Conservation (phyloP, 2,888 invertebrate genomes). For the Mystacides longicornis region DNA sequence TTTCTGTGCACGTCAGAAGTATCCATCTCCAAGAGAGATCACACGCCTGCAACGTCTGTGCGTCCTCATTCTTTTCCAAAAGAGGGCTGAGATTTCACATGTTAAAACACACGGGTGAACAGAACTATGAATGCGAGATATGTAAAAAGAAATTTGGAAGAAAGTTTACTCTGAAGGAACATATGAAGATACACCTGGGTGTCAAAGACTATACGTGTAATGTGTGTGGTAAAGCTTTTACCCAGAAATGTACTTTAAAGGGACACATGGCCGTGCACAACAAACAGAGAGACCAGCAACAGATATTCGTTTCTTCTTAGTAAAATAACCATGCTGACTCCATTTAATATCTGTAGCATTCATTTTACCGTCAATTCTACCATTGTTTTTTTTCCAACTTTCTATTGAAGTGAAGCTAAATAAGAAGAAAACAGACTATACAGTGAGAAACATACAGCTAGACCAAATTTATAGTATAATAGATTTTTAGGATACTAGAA, state of each 20-base stretch:
- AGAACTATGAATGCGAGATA: conserved; percentile 14
- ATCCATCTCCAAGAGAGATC: conserved; percentile 16
- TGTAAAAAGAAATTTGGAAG: conserved; percentile 18
- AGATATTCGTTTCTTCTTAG: too few species aligned
- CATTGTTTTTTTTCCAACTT: too few species aligned
- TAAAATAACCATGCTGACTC: too few species aligned
- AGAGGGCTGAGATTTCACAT: conserved; percentile 14
- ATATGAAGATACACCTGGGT: conserved; percentile 19
- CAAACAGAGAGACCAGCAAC: conserved; percentile 1
- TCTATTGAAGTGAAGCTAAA: too few species aligned
- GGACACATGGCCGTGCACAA: conserved; percentile 18
- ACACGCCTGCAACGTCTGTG: conserved; percentile 13
- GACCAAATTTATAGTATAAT: too few species aligned
- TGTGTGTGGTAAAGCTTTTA: conserved; percentile 16
- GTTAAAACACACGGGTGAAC: conserved; percentile 17
- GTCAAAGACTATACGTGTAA: conserved; percentile 10
- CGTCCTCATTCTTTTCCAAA: conserved; percentile 9
- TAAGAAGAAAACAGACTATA: too few species aligned
- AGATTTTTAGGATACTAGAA: too few species aligned
- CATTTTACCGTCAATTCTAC: too few species aligned
- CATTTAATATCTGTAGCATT: too few species aligned
- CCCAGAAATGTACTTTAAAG: conserved; percentile 20
- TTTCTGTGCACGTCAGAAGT: conserved; percentile 12
- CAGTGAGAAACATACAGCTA: too few species aligned
- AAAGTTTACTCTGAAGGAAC: conserved; percentile 16